Conservation (phyloP, 2,113 vertebrate genomes). For the Vimba vimba region DNA sequence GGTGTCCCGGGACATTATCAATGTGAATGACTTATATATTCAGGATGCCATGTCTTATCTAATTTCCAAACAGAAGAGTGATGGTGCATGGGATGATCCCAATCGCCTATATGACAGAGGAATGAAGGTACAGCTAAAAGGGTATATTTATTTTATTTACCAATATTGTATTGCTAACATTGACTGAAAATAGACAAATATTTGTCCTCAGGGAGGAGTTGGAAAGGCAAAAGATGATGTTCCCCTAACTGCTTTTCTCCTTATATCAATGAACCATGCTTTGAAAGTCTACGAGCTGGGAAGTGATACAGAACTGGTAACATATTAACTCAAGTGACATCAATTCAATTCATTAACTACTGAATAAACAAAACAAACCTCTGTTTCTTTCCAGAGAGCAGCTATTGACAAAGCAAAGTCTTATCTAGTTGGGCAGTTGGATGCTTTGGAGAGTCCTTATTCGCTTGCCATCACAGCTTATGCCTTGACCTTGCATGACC, state of each 20-base stretch:
- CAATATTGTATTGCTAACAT: background rate
- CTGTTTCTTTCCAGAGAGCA: conserved; percentile 53
- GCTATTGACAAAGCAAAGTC: conserved; percentile 46
- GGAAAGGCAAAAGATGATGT: conserved; percentile 60
- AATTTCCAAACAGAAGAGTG: conserved; percentile 56
- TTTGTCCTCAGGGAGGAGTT: conserved; percentile 68
- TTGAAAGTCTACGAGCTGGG: background rate
- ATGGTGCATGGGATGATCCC: conserved; percentile 57
- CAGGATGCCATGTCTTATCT: conserved; percentile 60
- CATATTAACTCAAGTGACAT: background rate
- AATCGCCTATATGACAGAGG: conserved; percentile 55
- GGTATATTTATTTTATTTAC: background rate
- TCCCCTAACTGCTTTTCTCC: conserved; percentile 72
- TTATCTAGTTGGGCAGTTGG: conserved; percentile 48
- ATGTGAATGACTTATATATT: conserved; percentile 52
- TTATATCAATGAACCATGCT: conserved; percentile 64
- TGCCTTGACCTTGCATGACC: conserved; percentile 47
- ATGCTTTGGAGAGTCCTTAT: conserved; percentile 52
- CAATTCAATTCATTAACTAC: background rate
- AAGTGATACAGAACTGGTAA: conserved; percentile 64
- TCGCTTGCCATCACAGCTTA: conserved; percentile 61
- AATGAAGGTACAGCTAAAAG: conserved; percentile 56
- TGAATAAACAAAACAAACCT: background rate
- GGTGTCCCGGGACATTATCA: conserved; percentile 36
- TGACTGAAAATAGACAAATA: background rate